Conservation (phyloP, 2,797 vertebrate genomes). For the Chanos chanos region DNA sequence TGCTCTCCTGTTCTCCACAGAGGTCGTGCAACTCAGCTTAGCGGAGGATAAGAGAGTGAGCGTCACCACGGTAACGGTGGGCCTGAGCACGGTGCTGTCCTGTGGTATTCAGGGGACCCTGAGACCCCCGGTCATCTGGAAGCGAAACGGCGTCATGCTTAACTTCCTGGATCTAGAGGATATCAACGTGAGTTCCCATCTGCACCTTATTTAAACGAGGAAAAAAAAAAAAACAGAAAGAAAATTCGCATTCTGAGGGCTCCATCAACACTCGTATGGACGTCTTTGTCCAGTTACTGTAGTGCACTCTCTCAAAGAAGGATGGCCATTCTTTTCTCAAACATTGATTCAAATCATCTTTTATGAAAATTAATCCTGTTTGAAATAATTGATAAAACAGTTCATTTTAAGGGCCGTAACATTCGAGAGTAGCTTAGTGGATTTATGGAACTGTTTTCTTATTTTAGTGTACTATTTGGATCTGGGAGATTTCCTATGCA, state of each 20-base stretch:
- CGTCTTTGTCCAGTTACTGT: no score
- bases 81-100: conserved; percentile 84
- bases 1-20: conserved; percentile 60
- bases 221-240: neutral
- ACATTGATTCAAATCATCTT: no score
- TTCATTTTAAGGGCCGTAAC: no score
- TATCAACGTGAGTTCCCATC: conserved; percentile 82
- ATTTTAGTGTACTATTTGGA: no score
- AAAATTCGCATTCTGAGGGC: neutral
- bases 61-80: conserved; percentile 84
- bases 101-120: conserved; percentile 84
- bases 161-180: conserved; percentile 93
- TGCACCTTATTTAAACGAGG: no score
- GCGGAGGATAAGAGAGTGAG: conserved; percentile 78
- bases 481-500: no score
- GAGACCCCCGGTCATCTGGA: conserved; percentile 91
- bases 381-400: no score
- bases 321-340: no score
- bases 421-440: no score
- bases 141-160: conserved; percentile 83
- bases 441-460: no score
- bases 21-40: conserved; percentile 86
- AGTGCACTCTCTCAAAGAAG: no score
- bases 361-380: no score
- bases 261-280: neutral